These are phyloP conservation scores for Fopius arisanus DNA, from an alignment of 1,140 invertebrate species.

Conservation along the genomic window DNA sequence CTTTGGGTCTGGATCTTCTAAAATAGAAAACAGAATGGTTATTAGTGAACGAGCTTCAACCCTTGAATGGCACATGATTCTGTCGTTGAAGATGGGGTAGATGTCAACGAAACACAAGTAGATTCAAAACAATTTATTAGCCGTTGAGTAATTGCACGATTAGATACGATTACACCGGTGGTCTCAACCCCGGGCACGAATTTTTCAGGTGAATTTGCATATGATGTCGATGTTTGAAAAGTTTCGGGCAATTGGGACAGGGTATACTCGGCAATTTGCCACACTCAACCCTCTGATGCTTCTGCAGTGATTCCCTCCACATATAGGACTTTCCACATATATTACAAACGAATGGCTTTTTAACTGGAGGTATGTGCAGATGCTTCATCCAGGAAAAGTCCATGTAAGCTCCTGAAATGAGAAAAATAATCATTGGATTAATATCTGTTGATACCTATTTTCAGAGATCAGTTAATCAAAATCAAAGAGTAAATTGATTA, in stretches of 20 bases:
- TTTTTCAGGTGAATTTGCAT: slow-evolving; percentile 9
- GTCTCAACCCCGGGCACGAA: background rate
- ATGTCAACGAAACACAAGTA: background rate
- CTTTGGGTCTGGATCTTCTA: too few relatives aligned
- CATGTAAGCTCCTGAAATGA: background rate
- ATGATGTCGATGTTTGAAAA: slow-evolving; percentile 52
- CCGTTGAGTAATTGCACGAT: background rate
- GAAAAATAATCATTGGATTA: background rate
- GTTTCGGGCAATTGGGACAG: slow-evolving; percentile 43
- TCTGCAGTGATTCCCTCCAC: slow-evolving; percentile 26
- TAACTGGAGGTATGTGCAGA: background rate
- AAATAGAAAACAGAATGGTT: too few relatives aligned
- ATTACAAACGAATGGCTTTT: slow-evolving; percentile 13
- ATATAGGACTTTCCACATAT: slow-evolving; percentile 34
- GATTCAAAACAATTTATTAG: background rate
- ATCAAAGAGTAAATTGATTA: background rate
- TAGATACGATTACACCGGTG: background rate
- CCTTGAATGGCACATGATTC: too few relatives aligned
- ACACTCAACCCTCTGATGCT: slow-evolving; percentile 28
- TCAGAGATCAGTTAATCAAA: background rate
- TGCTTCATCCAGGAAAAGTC: background rate
- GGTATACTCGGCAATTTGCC: slow-evolving; percentile 28
- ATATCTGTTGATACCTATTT: background rate
- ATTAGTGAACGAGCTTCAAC: too few relatives aligned
- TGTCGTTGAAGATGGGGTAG: too few relatives aligned